A percentile compares a stretch with the other conserved stretches of the same genome.
Conservation (phyloP, 2,113 vertebrate species). For the Halcyon malimbica region DNA sequence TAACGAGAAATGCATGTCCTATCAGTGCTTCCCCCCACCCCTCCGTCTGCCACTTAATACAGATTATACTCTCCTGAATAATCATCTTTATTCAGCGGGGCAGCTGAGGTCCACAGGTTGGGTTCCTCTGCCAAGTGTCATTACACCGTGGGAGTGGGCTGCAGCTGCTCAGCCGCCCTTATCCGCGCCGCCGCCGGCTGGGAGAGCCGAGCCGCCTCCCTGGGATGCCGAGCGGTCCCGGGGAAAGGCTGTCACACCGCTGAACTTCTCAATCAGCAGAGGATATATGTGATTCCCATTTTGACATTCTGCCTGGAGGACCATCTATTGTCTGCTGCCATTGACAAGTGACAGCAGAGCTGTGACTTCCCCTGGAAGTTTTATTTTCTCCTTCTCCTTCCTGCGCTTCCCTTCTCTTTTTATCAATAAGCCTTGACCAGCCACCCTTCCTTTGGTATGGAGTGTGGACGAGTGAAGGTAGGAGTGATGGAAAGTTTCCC, state of each 20-base stretch:
- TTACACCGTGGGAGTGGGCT: background rate
- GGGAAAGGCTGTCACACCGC: background rate
- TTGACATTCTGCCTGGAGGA: slow-evolving; percentile 49
- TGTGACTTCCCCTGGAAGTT: slow-evolving; percentile 56
- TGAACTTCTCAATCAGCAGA: background rate
- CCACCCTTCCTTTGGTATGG: background rate
- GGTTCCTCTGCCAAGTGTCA: slow-evolving; percentile 67
- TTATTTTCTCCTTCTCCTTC: background rate
- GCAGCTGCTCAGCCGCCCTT: background rate
- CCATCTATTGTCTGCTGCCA: slow-evolving; percentile 43
- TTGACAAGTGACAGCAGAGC: slow-evolving; percentile 59
- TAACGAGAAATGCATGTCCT: background rate
- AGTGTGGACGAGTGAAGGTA: slow-evolving; percentile 36
- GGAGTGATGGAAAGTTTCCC: background rate
- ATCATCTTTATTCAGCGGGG: slow-evolving; percentile 79
- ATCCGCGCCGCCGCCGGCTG: background rate
- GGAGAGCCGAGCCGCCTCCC: background rate
- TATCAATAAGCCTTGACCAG: background rate
- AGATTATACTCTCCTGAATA: slow-evolving; percentile 76
- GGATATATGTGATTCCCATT: background rate
- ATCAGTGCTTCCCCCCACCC: slow-evolving; percentile 41
- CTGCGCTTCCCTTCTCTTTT: background rate
- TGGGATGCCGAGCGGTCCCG: background rate
- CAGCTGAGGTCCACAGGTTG: slow-evolving; percentile 77
- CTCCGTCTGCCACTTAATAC: slow-evolving; percentile 66